Conservation (phyloP, 2,113 vertebrate species). For the Mus musculus region GRCm39 chr2:81494501-81495000, state of each 20-base stretch:
- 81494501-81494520: neutral
- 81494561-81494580: neutral
- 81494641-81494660: neutral
- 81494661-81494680: neutral
- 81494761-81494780: neutral
- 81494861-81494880: neutral
- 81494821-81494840: neutral
- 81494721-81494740: neutral
- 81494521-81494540: neutral
- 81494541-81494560: neutral
- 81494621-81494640: neutral
- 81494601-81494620: neutral
- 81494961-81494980: neutral
- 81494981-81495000: neutral
- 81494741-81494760: neutral
- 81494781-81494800: neutral
- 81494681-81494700: neutral
- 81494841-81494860: neutral
- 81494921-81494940: neutral
- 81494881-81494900: neutral
- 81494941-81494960: neutral
- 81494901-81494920: neutral
- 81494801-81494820: neutral
- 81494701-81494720: neutral
- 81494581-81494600: neutral